Evolutionary conservation across 2,888 invertebrate species (phyloP).

Genomic region (Diarsia mendica): DNA sequence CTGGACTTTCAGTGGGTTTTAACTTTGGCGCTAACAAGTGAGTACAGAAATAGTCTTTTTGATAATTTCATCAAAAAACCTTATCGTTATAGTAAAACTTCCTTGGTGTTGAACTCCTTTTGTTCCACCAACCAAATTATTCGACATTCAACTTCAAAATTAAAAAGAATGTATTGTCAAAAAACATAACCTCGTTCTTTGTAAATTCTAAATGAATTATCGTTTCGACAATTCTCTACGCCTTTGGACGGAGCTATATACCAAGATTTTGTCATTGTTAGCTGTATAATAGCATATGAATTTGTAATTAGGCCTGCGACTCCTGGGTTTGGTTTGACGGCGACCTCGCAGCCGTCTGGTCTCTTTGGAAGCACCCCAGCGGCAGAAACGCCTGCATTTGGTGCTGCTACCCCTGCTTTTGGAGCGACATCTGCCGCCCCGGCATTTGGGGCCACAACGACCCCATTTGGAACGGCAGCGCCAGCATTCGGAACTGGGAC

Average conservation of each 20-base stretch:
- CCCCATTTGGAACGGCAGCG: constrained; percentile 65
- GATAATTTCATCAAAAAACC: not conserved
- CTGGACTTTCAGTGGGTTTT: constrained; percentile 82
- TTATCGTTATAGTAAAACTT: constrained; percentile 28
- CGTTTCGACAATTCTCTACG: not conserved
- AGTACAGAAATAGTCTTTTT: constrained; percentile 61
- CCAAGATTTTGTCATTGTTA: not conserved
- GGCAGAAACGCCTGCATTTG: constrained; percentile 72
- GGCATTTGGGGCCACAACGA: constrained; percentile 66
- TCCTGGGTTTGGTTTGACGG: constrained; percentile 79
- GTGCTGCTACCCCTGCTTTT: constrained; percentile 69
- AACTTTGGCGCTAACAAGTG: constrained; percentile 88
- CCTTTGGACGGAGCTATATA: not conserved
- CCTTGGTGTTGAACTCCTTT: constrained; percentile 11
- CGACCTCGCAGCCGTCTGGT: constrained; percentile 80
- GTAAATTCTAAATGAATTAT: not conserved
- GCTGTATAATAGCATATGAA: not conserved
- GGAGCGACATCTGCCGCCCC: constrained; percentile 69
- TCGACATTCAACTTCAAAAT: constrained; percentile 14
- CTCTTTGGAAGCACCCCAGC: constrained; percentile 79
- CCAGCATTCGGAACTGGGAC: constrained; percentile 70
- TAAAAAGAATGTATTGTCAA: constrained; percentile 14
- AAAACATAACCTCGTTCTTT: constrained; percentile 31
- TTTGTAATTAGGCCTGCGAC: constrained; percentile 78
- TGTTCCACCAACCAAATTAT: not conserved